A percentile compares a stretch with the other conserved stretches of the same genome.
phyloP scores from a whole-genome alignment of 2,888 invertebrate genomes.

The Oxyscelio sp. region DNA sequence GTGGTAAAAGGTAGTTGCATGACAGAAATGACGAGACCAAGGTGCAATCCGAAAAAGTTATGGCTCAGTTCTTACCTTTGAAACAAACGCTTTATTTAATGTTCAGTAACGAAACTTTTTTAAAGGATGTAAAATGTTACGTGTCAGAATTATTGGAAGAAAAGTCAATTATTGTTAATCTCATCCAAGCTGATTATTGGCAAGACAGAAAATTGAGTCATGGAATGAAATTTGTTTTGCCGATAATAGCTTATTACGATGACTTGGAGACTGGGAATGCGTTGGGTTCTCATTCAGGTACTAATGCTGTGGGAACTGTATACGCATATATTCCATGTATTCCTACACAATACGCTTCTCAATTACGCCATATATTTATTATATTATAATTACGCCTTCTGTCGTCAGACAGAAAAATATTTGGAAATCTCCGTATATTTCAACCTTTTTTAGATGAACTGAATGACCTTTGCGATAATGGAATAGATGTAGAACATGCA shows the following conservation, averaged over 20 bases:
- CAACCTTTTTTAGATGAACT: slow-evolving; percentile 48
- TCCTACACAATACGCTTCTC: slow-evolving; percentile 50
- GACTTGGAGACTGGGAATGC: slow-evolving; percentile 35
- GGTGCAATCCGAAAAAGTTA: not conserved
- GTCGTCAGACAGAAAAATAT: slow-evolving; percentile 25
- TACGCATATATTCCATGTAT: too few relatives aligned
- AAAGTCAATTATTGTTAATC: not conserved
- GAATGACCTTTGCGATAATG: slow-evolving; percentile 9
- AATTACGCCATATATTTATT: slow-evolving; percentile 34
- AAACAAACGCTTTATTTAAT: not conserved
- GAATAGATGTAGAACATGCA: not conserved
- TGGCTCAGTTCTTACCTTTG: slow-evolving; percentile 4
- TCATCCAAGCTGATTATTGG: slow-evolving; percentile 22
- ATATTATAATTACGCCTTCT: slow-evolving; percentile 41
- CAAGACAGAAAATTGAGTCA: not conserved
- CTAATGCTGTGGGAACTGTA: too few relatives aligned
- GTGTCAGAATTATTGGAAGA: not conserved
- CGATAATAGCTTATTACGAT: slow-evolving; percentile 19
- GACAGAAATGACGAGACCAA: too few relatives aligned
- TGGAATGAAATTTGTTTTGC: slow-evolving; percentile 22
- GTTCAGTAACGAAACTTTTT: slow-evolving; percentile 2
- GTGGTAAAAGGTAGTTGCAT: too few relatives aligned
- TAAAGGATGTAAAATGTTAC: not conserved
- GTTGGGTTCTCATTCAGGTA: slow-evolving; percentile 25
- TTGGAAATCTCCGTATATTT: slow-evolving; percentile 46